A percentile compares a stretch with the other conserved stretches of the same genome.
Conservation (phyloP, 2,797 vertebrate genomes). For the Takifugu rubripes region DNA sequence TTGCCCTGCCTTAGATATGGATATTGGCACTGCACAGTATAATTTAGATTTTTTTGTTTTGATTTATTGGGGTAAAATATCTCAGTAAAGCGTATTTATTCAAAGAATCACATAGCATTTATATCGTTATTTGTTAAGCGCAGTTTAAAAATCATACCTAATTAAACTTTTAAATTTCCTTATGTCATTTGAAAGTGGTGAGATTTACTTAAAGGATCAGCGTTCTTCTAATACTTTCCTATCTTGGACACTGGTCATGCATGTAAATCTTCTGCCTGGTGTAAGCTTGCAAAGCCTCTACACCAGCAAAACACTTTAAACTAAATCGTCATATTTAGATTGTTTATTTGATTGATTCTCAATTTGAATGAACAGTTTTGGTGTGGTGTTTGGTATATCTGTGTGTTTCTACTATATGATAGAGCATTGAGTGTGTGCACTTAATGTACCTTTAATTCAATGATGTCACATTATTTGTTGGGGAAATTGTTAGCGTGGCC, state of each 20-base stretch:
- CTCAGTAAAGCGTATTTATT: not conserved
- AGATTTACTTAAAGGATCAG: constrained; percentile 4
- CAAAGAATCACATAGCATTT: not conserved
- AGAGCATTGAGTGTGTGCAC: not conserved
- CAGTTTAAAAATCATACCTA: not conserved
- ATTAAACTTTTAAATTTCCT: not conserved
- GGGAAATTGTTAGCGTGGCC: constrained; percentile 5
- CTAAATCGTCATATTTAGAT: not conserved
- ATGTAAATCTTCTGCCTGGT: not conserved
- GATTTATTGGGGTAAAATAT: not conserved
- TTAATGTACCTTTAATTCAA: not conserved
- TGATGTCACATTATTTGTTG: not conserved
- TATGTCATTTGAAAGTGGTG: not conserved
- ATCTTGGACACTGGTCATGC: not conserved
- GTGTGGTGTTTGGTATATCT: too few species aligned
- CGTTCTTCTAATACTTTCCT: not conserved
- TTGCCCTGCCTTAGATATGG: too few species aligned
- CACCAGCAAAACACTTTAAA: not conserved
- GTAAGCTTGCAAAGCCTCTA: not conserved
- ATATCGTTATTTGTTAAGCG: too few species aligned
- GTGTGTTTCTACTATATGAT: not conserved
- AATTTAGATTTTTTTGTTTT: too few species aligned
- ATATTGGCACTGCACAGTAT: too few species aligned
- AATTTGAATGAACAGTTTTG: not conserved
- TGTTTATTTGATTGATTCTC: not conserved